Evolutionary conservation across 2,113 vertebrate genomes (phyloP).

Genomic region (Scomber colias): DNA sequence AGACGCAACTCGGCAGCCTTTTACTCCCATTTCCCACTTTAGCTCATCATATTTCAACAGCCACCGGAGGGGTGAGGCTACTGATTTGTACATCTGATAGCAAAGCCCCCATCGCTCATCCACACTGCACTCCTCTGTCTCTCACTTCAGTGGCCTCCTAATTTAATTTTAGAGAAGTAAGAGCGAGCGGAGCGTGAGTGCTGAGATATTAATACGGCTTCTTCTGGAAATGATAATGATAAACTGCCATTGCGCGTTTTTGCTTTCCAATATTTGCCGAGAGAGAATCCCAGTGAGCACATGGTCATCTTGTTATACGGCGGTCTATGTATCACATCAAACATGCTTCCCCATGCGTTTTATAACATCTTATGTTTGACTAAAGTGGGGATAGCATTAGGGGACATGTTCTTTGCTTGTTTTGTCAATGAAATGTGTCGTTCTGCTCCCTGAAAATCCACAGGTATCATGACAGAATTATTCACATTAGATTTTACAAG

Average conservation of each 20-base stretch:
- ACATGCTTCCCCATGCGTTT: slow-evolving; percentile 9
- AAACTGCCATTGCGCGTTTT: slow-evolving; percentile 57
- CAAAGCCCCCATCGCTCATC: slow-evolving; percentile 74
- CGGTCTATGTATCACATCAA: slow-evolving; percentile 41
- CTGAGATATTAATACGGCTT: slow-evolving; percentile 72
- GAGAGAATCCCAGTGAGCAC: slow-evolving; percentile 20
- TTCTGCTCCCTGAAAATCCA: background rate
- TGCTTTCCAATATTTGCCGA: slow-evolving; percentile 58
- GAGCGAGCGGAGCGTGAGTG: slow-evolving; percentile 57
- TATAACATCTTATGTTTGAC: background rate
- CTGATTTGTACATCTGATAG: slow-evolving; percentile 76
- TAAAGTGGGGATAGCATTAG: background rate
- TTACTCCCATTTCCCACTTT: slow-evolving; percentile 68
- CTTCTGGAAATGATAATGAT: slow-evolving; percentile 72
- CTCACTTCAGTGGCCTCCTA: slow-evolving; percentile 71
- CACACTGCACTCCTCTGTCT: slow-evolving; percentile 59
- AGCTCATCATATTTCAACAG: slow-evolving; percentile 76
- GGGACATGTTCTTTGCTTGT: background rate
- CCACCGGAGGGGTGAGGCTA: slow-evolving; percentile 60
- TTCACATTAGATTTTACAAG: background rate
- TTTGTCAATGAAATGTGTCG: background rate
- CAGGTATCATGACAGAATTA: background rate
- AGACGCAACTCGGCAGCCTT: slow-evolving; percentile 45
- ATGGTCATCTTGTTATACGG: slow-evolving; percentile 17
- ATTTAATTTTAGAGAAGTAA: slow-evolving; percentile 76